A percentile compares a stretch with the other conserved stretches of the same genome.
phyloP scores from a whole-genome alignment of 2,797 vertebrate species.

The Pangasius sanitwongsei region DNA sequence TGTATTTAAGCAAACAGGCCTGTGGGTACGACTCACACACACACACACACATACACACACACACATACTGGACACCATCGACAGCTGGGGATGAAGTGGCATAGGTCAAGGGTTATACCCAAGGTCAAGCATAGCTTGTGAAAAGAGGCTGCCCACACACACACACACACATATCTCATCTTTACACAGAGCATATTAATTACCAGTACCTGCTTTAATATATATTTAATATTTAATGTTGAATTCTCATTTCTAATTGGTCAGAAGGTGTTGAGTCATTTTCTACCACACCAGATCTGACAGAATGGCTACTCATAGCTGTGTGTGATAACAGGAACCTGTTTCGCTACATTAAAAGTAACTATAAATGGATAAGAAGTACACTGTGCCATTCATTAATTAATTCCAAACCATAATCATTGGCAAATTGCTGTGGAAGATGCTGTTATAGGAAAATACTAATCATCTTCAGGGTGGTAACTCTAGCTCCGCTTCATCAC shows the following conservation, averaged over 20 bases:
- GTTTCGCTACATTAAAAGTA: not conserved
- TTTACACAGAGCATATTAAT: not conserved
- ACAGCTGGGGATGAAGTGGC: slow-evolving; percentile 66
- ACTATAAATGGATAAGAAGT: not conserved
- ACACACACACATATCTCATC: not conserved
- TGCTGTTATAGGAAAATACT: no score
- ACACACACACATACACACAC: slow-evolving; percentile 52
- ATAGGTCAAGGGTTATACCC: slow-evolving; percentile 65
- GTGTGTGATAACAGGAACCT: not conserved
- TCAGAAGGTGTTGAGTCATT: not conserved
- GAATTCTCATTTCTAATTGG: not conserved
- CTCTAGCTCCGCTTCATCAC: not conserved
- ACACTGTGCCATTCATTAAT: not conserved
- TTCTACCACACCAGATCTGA: not conserved
- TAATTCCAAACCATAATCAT: not conserved
- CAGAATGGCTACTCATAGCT: not conserved
- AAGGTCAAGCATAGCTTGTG: slow-evolving; percentile 36
- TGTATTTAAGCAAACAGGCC: slow-evolving; percentile 30
- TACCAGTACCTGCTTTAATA: not conserved
- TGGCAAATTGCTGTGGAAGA: not conserved
- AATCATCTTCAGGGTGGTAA: no score
- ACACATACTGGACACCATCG: slow-evolving; percentile 60
- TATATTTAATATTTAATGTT: not conserved
- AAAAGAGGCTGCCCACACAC: slow-evolving; percentile 53
- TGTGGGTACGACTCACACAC: slow-evolving; percentile 23